These are phyloP conservation scores for Mesochorus sp. DNA, from an alignment of 2,888 invertebrate species.

Conservation along the genomic window DNA sequence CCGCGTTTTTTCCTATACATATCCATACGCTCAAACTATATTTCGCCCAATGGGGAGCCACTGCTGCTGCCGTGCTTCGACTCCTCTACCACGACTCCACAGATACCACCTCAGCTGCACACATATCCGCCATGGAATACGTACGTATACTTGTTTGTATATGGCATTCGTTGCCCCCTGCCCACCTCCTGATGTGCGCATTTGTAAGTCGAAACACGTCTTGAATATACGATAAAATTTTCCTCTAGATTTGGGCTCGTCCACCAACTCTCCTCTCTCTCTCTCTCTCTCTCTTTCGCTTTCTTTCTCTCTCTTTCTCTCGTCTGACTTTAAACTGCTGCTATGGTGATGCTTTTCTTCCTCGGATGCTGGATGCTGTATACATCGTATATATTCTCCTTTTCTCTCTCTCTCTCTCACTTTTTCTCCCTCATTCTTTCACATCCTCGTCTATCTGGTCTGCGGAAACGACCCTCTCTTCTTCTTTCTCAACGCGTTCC, in stretches of 20 bases:
- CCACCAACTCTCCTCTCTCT: slow-evolving; percentile 48
- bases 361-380: slow-evolving; percentile 15
- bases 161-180: slow-evolving; percentile 19
- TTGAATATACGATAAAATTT: slow-evolving; percentile 80
- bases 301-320: slow-evolving; percentile 23
- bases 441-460: background rate
- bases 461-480: background rate
- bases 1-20: background rate
- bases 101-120: background rate
- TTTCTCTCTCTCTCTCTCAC: slow-evolving; percentile 81
- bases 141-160: background rate
- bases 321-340: slow-evolving; percentile 40
- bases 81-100: background rate
- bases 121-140: background rate
- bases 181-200: slow-evolving; percentile 40
- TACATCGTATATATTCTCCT: slow-evolving; percentile 8
- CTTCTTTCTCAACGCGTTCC: background rate
- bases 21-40: slow-evolving; percentile 28
- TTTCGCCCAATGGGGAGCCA: slow-evolving; percentile 32
- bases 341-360: slow-evolving; percentile 14
- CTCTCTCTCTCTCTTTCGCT: slow-evolving; percentile 30
- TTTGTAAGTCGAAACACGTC: slow-evolving; percentile 78
- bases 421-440: slow-evolving; percentile 59
- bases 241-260: slow-evolving; percentile 74
- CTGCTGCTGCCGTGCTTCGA: slow-evolving; percentile 22